Evolutionary conservation across 2,888 invertebrate species (phyloP).

Genomic region (Omphaloscelis lunosa): DNA sequence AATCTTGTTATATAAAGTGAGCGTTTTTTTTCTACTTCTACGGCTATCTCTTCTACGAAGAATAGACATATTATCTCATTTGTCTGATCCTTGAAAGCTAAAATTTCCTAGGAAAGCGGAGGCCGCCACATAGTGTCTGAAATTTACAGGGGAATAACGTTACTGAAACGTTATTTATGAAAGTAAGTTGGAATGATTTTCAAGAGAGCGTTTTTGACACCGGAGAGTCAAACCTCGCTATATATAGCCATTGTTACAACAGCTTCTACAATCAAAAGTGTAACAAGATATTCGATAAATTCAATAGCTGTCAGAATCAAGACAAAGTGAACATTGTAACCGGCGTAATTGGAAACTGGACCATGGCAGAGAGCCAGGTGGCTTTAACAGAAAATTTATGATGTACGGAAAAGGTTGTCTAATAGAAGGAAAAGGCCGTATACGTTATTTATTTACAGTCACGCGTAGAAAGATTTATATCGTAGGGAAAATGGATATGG

Average conservation of each 20-base stretch:
- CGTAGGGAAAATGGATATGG: rapidly evolving
- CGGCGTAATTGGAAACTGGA: constrained; percentile 12
- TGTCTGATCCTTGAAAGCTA: neutral
- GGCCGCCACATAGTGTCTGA: too few relatives aligned
- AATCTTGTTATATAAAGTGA: too few relatives aligned
- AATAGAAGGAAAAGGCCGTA: constrained; percentile 21
- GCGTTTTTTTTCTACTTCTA: too few relatives aligned
- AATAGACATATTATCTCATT: neutral
- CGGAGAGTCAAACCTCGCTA: too few relatives aligned
- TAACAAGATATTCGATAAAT: constrained; percentile 23
- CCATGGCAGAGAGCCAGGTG: constrained; percentile 48
- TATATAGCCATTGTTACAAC: neutral
- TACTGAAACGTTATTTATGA: too few relatives aligned
- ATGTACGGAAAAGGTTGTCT: constrained; percentile 36
- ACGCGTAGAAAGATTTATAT: constrained; percentile 17
- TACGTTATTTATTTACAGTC: constrained; percentile 30
- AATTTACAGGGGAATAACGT: too few relatives aligned
- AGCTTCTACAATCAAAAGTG: neutral
- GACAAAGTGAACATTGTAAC: constrained; percentile 20
- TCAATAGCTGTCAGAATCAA: constrained; percentile 19
- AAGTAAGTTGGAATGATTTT: too few relatives aligned
- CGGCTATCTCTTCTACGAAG: too few relatives aligned
- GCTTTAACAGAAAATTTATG: constrained; percentile 43
- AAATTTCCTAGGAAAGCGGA: too few relatives aligned
- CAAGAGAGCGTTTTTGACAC: too few relatives aligned